Evolutionary conservation across 2,888 invertebrate species (phyloP), one percentile per base, ranked within the genome.

Genomic region (Dascillus cervinus): DNA sequence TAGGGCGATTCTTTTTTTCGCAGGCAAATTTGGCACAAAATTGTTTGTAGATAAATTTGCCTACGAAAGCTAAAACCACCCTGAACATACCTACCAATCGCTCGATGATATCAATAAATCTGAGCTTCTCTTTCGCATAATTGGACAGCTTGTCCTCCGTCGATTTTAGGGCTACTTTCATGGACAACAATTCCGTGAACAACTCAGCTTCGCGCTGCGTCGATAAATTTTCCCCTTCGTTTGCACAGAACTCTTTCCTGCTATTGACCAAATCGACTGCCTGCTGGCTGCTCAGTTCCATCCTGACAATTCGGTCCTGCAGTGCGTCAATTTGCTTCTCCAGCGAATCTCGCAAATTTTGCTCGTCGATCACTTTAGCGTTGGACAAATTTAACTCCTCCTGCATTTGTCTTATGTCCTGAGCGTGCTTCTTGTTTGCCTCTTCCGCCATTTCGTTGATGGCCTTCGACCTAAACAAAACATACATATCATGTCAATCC

Each of bases 401-500:
- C n/a, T n/a, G n/a, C n/a, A n/a, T n/a, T n/a, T n/a, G n/a, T n/a
- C n/a, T n/a, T n/a, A n/a, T n/a, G n/a, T n/a, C n/a, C n/a, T n/a
- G n/a, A n/a, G n/a, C n/a, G n/a, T n/a, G n/a, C n/a, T n/a, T n/a
- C n/a, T n/a, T n/a, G 31, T 50, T 46, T 22, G 29, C 30, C 10
- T 46, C 40, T 8, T 36, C 40, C 20, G 49, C 36, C n/a, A n/a
- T n/a, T 4, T 46, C 49, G 32, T 56, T 47, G 11, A 53, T 37
- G 6, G 40, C 43, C 32, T 50, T 49, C 44, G 57, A 46, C 48
- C 64, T 64, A 57, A 48, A 59, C 53, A 56, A 49, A 47, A 43
- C 41, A 52, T 43, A 44, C 43, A 48, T 60, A 58, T 62, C 57
- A 62, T 53, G 55, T 62, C 62, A 64, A 54, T 61, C 45, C 54